Percentiles rank a stretch among this genome's conserved stretches.
Conservation (phyloP, 2,888 invertebrate genomes). For the Spialia ferax region DNA sequence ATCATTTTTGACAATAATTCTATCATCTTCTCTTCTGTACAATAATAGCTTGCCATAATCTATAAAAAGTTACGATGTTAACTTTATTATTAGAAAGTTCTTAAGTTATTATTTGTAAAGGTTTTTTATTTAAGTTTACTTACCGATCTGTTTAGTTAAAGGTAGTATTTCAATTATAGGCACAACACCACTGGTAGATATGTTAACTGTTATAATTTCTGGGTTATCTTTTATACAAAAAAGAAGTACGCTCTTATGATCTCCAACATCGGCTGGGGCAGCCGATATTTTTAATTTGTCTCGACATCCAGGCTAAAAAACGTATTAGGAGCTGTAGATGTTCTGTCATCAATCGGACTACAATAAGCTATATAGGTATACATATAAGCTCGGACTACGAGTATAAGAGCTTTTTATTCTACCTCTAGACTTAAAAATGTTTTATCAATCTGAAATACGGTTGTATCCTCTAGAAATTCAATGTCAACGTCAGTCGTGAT, state of each 20-base stretch:
- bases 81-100: too few relatives aligned
- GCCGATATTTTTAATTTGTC: conserved; percentile 70
- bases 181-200: conserved; percentile 82
- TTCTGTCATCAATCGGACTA: not conserved
- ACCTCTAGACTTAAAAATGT: conserved; percentile 67
- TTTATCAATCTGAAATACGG: conserved; percentile 78
- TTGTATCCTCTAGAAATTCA: conserved; percentile 71
- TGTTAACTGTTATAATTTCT: conserved; percentile 78
- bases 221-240: conserved; percentile 87
- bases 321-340: not conserved
- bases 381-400: too few relatives aligned
- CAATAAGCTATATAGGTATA: too few relatives aligned
- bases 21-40: conserved; percentile 77
- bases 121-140: conserved; percentile 37
- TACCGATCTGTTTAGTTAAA: conserved; percentile 71
- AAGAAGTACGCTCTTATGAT: conserved; percentile 62
- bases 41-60: conserved; percentile 86
- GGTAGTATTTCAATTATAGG: conserved; percentile 82
- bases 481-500: conserved; percentile 79
- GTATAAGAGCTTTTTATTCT: too few relatives aligned
- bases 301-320: conserved; percentile 70
- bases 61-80: conserved; percentile 53
- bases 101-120: too few relatives aligned
- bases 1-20: conserved; percentile 84
- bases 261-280: conserved; percentile 70